A percentile compares a stretch with the other conserved stretches of the same genome.
Evolutionary conservation across 2,888 invertebrate species (phyloP).

Genomic region (Eumerus sabulonum): DNA sequence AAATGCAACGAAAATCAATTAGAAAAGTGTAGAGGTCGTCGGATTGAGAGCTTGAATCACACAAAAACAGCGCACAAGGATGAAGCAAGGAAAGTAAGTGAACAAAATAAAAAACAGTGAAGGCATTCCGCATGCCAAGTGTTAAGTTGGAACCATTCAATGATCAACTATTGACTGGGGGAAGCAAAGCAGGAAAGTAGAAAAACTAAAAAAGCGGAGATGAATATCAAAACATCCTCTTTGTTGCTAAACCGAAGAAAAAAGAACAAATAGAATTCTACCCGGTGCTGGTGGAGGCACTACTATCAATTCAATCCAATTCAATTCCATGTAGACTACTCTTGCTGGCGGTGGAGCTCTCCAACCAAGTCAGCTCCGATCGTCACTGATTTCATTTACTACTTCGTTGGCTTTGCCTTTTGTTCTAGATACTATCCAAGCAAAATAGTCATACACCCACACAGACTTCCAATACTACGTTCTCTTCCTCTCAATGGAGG

Average conservation of each 20-base stretch:
- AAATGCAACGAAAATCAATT: constrained; percentile 68
- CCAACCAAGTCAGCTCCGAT: constrained; percentile 44
- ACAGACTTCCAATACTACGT: background rate
- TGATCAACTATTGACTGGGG: constrained; percentile 23
- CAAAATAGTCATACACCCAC: constrained; percentile 11
- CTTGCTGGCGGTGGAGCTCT: background rate
- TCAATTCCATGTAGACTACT: constrained; percentile 4
- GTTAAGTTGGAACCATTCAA: constrained; percentile 24
- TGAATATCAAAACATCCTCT: too few relatives aligned
- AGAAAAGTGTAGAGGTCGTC: constrained; percentile 50
- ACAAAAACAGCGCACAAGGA: constrained; percentile 30
- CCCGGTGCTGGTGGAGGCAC: too few relatives aligned
- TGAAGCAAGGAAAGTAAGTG: background rate
- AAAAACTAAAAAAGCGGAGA: background rate
- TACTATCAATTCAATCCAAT: constrained; percentile 59
- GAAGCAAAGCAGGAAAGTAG: too few relatives aligned
- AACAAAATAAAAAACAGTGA: too few relatives aligned
- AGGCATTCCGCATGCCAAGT: too few relatives aligned
- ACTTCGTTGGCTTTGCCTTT: constrained; percentile 46
- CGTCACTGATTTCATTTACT: constrained; percentile 55
- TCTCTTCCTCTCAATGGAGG: background rate
- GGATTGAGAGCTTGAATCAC: constrained; percentile 40
- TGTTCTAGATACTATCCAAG: constrained; percentile 47
- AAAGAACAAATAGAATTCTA: background rate
- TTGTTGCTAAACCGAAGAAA: background rate